Evolutionary conservation across 2,113 vertebrate species (phyloP).

Genomic region (Casuarius casuarius): DNA sequence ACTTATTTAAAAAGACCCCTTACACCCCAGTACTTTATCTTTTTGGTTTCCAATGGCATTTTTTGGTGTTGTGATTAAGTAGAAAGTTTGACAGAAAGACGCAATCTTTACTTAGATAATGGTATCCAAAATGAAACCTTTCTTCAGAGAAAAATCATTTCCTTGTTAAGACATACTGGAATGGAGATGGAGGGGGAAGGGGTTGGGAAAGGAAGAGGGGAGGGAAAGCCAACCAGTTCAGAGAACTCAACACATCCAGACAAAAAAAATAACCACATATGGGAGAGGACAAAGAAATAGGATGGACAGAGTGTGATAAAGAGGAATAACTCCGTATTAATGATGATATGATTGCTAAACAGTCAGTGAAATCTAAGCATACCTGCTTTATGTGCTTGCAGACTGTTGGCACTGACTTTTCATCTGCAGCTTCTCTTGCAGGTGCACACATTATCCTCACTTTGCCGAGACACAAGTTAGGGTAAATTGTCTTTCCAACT

Average conservation of each 20-base stretch:
- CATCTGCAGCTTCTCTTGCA: neutral
- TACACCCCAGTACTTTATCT: neutral
- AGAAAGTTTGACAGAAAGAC: neutral
- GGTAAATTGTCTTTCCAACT: neutral
- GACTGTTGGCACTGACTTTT: neutral
- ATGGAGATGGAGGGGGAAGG: neutral
- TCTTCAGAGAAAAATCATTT: neutral
- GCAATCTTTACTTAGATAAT: neutral
- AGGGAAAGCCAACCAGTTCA: neutral
- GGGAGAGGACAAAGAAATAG: neutral
- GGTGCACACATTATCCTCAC: neutral
- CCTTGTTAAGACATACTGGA: neutral
- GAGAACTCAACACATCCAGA: neutral
- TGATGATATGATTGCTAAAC: neutral
- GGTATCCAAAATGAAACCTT: neutral
- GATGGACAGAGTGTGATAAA: neutral
- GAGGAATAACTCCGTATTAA: neutral
- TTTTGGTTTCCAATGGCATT: neutral
- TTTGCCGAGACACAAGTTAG: neutral
- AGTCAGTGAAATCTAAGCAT: neutral
- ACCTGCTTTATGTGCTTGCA: neutral
- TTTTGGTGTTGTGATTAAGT: neutral
- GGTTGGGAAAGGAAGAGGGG: too few species aligned
- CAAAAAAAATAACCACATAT: neutral
- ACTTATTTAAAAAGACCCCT: neutral